Evolutionary conservation across 1,140 invertebrate genomes (phyloP).

Genomic region (Halictus rubicundus): DNA sequence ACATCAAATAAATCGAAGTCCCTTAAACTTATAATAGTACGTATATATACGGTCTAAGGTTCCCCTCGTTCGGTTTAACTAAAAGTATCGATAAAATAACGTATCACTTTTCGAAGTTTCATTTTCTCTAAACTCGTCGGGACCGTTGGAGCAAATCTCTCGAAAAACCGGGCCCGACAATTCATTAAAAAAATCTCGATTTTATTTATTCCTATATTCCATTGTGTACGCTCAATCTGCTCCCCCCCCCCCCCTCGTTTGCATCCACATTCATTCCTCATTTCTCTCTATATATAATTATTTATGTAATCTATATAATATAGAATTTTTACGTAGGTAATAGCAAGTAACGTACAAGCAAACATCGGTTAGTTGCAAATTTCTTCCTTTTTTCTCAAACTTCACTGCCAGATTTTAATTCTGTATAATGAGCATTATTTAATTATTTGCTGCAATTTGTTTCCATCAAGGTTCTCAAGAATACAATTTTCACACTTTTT

Average conservation of each 20-base stretch:
- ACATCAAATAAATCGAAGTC: conserved; percentile 59
- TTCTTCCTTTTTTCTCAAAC: background rate
- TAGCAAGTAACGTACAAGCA: conserved; percentile 43
- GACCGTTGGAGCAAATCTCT: conserved; percentile 22
- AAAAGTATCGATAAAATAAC: conserved; percentile 44
- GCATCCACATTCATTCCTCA: conserved; percentile 17
- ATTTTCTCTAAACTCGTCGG: conserved; percentile 37
- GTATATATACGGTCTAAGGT: conserved; percentile 49
- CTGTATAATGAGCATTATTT: background rate
- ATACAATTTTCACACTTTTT: background rate
- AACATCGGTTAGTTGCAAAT: background rate
- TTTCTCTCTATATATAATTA: background rate
- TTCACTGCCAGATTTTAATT: background rate
- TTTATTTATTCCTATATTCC: conserved; percentile 31
- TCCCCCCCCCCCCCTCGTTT: background rate
- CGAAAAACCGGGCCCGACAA: conserved; percentile 34
- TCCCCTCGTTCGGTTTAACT: conserved; percentile 34
- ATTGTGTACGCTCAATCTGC: conserved; percentile 24
- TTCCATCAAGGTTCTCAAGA: background rate
- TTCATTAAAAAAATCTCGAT: conserved; percentile 51
- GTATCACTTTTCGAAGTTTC: conserved; percentile 41
- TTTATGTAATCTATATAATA: conserved; percentile 44
- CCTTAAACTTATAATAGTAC: conserved; percentile 56
- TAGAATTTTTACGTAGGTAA: conserved; percentile 51
- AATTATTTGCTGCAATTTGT: background rate